A percentile compares a stretch with the other conserved stretches of the same genome.
phyloP scores from a whole-genome alignment of 2,113 vertebrate genomes.

The Butorides virescens region DNA sequence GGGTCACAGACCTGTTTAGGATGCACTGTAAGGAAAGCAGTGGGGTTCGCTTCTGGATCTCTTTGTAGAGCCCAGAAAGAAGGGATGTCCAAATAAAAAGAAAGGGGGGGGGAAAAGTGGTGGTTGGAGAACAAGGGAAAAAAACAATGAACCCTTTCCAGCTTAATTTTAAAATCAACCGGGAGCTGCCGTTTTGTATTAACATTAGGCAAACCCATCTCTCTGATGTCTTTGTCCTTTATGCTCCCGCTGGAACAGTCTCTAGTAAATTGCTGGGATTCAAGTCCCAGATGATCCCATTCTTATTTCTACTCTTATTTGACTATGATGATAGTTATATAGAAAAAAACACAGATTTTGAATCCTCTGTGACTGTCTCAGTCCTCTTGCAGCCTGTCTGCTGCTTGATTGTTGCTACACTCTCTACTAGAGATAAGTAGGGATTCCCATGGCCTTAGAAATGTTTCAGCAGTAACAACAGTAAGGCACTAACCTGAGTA shows the following conservation, averaged over 20 bases:
- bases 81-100: not conserved
- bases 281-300: not conserved
- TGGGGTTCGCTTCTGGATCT: not conserved
- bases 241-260: not conserved
- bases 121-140: not conserved
- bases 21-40: not conserved
- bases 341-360: not conserved
- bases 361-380: not conserved
- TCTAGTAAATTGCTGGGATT: not conserved
- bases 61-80: not conserved
- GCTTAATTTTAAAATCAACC: not conserved
- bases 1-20: not conserved
- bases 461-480: not conserved
- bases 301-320: not conserved
- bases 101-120: rapidly evolving
- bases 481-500: not conserved
- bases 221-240: not conserved
- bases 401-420: not conserved
- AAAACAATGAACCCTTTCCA: not conserved
- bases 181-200: not conserved
- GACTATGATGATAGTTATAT: not conserved
- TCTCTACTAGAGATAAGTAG: not conserved
- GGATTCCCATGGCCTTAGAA: not conserved
- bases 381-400: not conserved
- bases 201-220: not conserved